Percentiles rank a stretch among this genome's conserved stretches.
These are phyloP conservation scores for Petrolisthes cinctipes DNA, from an alignment of 2,888 invertebrate species.

Conservation along the genomic window DNA sequence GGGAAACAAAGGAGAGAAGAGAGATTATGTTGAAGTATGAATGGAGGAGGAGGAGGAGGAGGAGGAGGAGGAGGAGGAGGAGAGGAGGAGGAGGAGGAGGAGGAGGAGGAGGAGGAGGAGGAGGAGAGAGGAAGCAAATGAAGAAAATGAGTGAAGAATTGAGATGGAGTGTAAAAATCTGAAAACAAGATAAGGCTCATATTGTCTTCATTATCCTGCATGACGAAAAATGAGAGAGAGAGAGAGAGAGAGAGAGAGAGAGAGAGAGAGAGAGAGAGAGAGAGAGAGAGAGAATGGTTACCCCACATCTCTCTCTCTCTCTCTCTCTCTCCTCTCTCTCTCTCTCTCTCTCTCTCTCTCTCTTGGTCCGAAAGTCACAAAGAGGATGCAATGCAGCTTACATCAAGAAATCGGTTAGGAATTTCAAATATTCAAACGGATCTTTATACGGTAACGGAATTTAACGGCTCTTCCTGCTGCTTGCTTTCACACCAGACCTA, in stretches of 20 bases:
- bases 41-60: neutral
- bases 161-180: neutral
- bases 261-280: too few relatives aligned
- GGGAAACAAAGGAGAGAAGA: neutral
- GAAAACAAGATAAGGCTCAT: neutral
- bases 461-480: too few relatives aligned
- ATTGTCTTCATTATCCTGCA: too few relatives aligned
- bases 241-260: too few relatives aligned
- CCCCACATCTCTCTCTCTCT: neutral
- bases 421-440: too few relatives aligned
- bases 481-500: too few relatives aligned
- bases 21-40: neutral
- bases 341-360: neutral
- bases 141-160: neutral
- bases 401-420: too few relatives aligned
- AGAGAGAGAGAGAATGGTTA: neutral
- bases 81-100: neutral
- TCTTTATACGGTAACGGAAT: too few relatives aligned
- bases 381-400: too few relatives aligned
- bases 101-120: neutral
- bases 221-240: neutral
- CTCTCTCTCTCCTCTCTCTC: too few relatives aligned
- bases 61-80: neutral
- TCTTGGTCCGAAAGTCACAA: neutral
- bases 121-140: neutral